Base-by-base conservation (phyloP, 1,140 invertebrate species). In the Drosophila nikananu region DNA sequence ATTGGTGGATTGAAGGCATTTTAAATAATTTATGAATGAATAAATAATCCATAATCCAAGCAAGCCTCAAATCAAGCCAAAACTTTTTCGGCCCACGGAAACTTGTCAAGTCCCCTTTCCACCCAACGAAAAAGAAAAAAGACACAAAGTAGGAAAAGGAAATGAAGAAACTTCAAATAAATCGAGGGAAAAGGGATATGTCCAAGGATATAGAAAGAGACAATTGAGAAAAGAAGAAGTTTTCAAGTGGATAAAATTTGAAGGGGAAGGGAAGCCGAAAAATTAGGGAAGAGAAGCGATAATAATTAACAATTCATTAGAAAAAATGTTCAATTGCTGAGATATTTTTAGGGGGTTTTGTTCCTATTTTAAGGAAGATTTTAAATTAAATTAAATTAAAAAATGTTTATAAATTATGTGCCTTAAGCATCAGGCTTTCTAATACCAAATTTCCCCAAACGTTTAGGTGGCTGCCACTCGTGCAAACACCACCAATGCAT, bases 21-120 rank as follows among this genome's bases (percentile, higher is more conserved):
- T 82, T 86, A 76, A 86, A 86, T 86, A 86, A 86, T 86, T 86
- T 86, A 86, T 79, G 46, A 74, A 52, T 61, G 71, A 37, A 74
- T 73, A 73, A 73, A 73, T 73, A 73, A 73, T 74, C 71, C 68
- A 73, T 73, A 73, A 73, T 73, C 71, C 71, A 48, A 37, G 67
- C 67, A 41, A 73, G 71, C 67, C 71, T 73, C 71, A 73, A 73
- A 73, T 73, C 71, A 73, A 73, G 67, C 67, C 37, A 61, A 73
- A 73, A 73, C 54, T 73, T 72, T 72, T 70, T 73, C n/a, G 39
- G 42, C 17, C 64, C 49, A 37, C 54, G 23, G 23, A 62, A 66
- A 67, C 17, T 67, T 21, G n/a, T 21, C 15, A 64, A 64, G 64
- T 64, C 13, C 48, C 17, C 30, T 13, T 30, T 37, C 10, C 19